Evolutionary conservation across 2,113 vertebrate species (phyloP), one percentile per base, ranked within the genome.

Genomic region (Zosterops hypoxanthus): DNA sequence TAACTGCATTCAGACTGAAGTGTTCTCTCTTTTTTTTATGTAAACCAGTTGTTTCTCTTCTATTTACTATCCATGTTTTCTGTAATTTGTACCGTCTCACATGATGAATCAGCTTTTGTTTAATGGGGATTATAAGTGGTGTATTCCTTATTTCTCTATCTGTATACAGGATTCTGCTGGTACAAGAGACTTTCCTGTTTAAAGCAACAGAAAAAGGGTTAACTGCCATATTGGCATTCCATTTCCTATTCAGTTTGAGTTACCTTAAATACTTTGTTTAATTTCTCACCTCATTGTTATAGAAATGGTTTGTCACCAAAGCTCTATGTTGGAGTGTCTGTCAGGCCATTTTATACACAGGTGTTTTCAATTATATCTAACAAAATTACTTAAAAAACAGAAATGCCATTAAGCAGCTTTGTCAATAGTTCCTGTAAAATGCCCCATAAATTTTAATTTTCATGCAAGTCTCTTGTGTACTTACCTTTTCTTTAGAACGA

Each of bases 211-310:
- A 88, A 95, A 83, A 94, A 88, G 11, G 53, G 75, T 97, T 89
- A 86, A 90, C 96, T 97, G 97, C 97, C 98, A 98, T 97, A 97
- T 98, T 98, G 98, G 97, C 98, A 97, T 97, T 97, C 88, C 90
- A 92, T 94, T 97, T 94, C 92, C 66, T 96, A 56, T 97, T 95
- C 69, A 52, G 56, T 94, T 94, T 82, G 68, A 95, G 88, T 96
- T 94, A 77, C 24, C 79, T 64, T 61, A 91, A 94, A 87, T 91
- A 87, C 16, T 93, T 92, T 9, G 41, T 95, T 89, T 92, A 82
- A 33, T 89, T 96, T 94, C 94, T 92, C 83, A 90, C 52, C 21
- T 59, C 76, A 33, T 2, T 86, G 77, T 96, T 95, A 77, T 33
- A 91, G 93, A 92, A 92, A 26, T 84, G 61, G 93, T 97, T 98